Percentiles rank a stretch among this genome's conserved stretches.
These are phyloP conservation scores for Drosophila testacea DNA, from an alignment of 2,888 invertebrate genomes.

Conservation along the genomic window DNA sequence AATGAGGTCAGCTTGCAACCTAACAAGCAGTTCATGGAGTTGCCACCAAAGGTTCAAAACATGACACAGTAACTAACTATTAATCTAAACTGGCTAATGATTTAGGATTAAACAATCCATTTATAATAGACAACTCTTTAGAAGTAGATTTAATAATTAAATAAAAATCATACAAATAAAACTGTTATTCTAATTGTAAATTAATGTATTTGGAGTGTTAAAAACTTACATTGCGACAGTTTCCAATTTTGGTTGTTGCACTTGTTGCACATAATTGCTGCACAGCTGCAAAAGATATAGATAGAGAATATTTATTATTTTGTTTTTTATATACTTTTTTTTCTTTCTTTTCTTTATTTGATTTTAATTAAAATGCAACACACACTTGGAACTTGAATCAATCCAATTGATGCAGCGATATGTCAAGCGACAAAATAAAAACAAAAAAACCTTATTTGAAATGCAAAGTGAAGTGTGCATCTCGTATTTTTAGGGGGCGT, in stretches of 20 bases:
- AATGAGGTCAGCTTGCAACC: conserved; percentile 56
- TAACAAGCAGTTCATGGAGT: conserved; percentile 23
- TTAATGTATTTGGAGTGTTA: not conserved
- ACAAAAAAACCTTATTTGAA: conserved; percentile 39
- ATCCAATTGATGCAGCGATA: conserved; percentile 72
- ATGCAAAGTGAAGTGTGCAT: conserved; percentile 29
- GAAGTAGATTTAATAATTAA: not conserved
- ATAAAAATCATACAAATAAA: not conserved
- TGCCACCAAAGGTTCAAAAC: conserved; percentile 14
- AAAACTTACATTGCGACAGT: conserved; percentile 31
- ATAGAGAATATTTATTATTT: conserved; percentile 31
- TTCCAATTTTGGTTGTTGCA: conserved; percentile 38
- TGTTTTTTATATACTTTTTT: not conserved
- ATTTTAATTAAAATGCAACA: conserved; percentile 60
- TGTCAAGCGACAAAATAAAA: conserved; percentile 39
- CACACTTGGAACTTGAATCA: conserved; percentile 61
- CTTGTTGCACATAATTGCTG: conserved; percentile 38
- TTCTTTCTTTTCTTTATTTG: not conserved
- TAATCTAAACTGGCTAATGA: not conserved
- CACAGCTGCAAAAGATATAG: conserved; percentile 26
- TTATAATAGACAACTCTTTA: not conserved
- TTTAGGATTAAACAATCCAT: not conserved
- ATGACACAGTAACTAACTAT: not conserved
- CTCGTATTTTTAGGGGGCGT: conserved; percentile 14
- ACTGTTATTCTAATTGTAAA: not conserved